Percentiles rank a stretch among this genome's conserved stretches.
Evolutionary conservation across 1,140 invertebrate species (phyloP).

Genomic region (Paraescarpia echinospica): DNA sequence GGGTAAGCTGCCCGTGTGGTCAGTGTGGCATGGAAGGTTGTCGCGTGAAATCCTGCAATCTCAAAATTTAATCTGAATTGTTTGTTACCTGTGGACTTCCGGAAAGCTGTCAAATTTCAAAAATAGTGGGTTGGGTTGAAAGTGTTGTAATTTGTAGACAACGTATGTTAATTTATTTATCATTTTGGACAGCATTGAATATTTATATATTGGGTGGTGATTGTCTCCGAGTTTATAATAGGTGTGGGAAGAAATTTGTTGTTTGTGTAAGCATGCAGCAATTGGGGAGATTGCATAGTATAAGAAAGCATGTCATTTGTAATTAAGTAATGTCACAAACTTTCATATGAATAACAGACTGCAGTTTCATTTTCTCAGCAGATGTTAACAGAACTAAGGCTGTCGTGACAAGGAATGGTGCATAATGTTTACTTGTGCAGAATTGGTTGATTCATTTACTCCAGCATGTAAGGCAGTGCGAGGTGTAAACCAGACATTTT

Average conservation of each 20-base stretch:
- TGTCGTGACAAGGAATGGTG: background rate
- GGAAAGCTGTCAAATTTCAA: background rate
- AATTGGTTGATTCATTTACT: background rate
- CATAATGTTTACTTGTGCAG: background rate
- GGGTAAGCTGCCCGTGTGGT: no score
- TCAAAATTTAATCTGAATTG: background rate
- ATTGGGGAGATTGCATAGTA: background rate
- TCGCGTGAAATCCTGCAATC: background rate
- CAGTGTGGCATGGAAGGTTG: no score
- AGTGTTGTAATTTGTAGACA: background rate
- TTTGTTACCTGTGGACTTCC: background rate
- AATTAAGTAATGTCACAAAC: background rate
- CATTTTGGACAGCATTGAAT: background rate
- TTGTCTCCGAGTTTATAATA: no score
- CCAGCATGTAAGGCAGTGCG: background rate
- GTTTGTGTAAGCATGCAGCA: background rate
- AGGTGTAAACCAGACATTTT: background rate
- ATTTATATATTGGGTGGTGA: background rate
- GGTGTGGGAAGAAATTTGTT: no score
- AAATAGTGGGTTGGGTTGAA: background rate
- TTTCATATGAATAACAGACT: background rate
- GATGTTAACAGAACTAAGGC: background rate
- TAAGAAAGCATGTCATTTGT: background rate
- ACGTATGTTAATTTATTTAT: background rate
- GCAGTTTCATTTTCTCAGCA: background rate